Evolutionary conservation across 2,797 vertebrate species (phyloP), one percentile per base, ranked within the genome.

Genomic region (Neoniphon sammara): DNA sequence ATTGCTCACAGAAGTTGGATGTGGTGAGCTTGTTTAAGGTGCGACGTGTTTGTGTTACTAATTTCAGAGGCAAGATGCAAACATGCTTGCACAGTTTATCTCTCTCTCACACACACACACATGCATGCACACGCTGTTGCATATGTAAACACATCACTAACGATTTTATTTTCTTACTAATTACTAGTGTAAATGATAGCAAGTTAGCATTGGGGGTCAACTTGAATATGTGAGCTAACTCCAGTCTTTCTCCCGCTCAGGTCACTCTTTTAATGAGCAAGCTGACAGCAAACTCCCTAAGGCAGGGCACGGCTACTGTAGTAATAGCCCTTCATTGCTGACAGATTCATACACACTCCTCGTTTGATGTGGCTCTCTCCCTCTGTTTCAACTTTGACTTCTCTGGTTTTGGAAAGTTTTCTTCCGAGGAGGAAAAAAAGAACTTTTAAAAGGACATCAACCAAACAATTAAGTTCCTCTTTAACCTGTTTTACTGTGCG

Each of bases 301-400:
- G 90, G 91, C 90, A 78, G 66, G 78, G 83, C 85, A 74, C 86
- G 90, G 89, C 90, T 91, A 91, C 91, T 87, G 91, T 92, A 91
- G 89, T 93, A 93, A 92, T 93, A 80, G 86, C 86, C 91, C 88
- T 85, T 92, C 91, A 86, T 72, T 81, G 91, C 85, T 93, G 93
- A 94, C 93, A 93, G 91, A 93, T 92, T 91, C 87, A 93, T 91
- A 88, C 81, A 61, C 77, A 59, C 81, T 83, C 53, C 60, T 78
- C 55, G 82, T 93, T 93, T 94, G 91, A 93, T 93, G 92, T 92
- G 90, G 88, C 86, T 87, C 84, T 83, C 77, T 85, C 84, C 86
- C 84, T 83, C 77, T 83, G 78, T 82, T 78, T 75, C 58, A 1
- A 86, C 83, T 75, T 80, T 69, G 20, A 66, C 78, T 89, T 76